These are phyloP conservation scores for Idaea dimidiata DNA, from an alignment of 2,888 invertebrate species.

Conservation along the genomic window DNA sequence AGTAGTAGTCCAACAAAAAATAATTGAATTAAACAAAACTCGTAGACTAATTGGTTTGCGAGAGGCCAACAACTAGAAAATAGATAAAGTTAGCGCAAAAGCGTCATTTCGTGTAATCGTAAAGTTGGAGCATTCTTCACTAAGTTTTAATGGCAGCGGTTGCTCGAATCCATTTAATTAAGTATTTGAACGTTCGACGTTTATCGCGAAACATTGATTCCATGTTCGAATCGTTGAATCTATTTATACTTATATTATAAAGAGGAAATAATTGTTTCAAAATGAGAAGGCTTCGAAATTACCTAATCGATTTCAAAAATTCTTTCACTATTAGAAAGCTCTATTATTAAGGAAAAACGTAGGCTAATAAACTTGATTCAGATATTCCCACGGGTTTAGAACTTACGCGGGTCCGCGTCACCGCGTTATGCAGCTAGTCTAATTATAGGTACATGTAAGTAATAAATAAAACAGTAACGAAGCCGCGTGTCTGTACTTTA, in stretches of 20 bases:
- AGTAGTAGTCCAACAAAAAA: not conserved
- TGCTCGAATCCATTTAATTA: not conserved
- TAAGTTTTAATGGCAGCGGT: not conserved
- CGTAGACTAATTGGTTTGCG: not conserved
- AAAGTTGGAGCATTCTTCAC: not conserved
- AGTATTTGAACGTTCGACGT: not conserved
- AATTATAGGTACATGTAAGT: no score
- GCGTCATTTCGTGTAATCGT: not conserved
- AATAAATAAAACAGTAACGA: no score
- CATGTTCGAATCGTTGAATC: not conserved
- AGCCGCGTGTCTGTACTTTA: no score
- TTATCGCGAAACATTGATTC: not conserved
- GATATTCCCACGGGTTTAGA: no score
- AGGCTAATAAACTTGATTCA: no score
- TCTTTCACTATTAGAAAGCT: no score
- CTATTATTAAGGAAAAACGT: no score
- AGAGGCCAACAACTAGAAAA: not conserved
- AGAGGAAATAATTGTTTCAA: not conserved
- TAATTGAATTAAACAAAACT: not conserved
- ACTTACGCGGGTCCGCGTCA: no score
- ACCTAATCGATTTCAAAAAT: no score
- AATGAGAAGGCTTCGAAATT: not conserved
- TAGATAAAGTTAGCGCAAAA: not conserved
- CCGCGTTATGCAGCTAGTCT: no score
- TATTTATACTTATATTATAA: not conserved